phyloP scores from a whole-genome alignment of 2,888 invertebrate species.

The Osmoderma eremita region DNA sequence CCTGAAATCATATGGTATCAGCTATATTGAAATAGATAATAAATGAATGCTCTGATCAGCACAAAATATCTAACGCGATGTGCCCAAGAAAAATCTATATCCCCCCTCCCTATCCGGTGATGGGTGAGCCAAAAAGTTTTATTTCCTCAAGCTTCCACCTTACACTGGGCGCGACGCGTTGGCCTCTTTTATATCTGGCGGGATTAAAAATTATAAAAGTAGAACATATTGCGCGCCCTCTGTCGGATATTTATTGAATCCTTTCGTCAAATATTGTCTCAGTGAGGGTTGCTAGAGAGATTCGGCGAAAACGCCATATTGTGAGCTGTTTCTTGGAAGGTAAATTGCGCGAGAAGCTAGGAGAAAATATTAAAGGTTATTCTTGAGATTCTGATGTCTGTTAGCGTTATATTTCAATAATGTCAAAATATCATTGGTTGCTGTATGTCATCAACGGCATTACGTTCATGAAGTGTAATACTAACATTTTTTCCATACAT shows the following conservation, averaged over 20 bases:
- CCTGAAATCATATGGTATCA: neutral
- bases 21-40: slow-evolving; percentile 10
- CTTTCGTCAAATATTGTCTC: neutral
- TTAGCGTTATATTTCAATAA: too few species aligned
- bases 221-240: slow-evolving; percentile 1
- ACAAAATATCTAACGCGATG: slow-evolving; percentile 15
- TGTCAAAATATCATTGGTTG: too few species aligned
- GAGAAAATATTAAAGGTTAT: too few species aligned
- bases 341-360: too few species aligned
- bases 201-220: slow-evolving; percentile 31
- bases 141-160: slow-evolving; percentile 5
- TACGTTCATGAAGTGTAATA: too few species aligned
- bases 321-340: too few species aligned
- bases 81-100: slow-evolving; percentile 16
- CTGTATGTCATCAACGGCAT: too few species aligned
- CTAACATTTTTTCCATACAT: too few species aligned
- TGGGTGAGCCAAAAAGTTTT: neutral
- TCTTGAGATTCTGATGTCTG: too few species aligned
- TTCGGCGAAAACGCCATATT: too few species aligned
- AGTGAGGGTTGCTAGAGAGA: neutral
- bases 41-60: neutral
- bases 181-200: neutral
- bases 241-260: slow-evolving; percentile 1
- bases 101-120: neutral
- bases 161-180: neutral